Percentiles rank a stretch among this genome's conserved stretches.
Conservation (phyloP, 2,113 vertebrate genomes). For the Cervus canadensis region DNA sequence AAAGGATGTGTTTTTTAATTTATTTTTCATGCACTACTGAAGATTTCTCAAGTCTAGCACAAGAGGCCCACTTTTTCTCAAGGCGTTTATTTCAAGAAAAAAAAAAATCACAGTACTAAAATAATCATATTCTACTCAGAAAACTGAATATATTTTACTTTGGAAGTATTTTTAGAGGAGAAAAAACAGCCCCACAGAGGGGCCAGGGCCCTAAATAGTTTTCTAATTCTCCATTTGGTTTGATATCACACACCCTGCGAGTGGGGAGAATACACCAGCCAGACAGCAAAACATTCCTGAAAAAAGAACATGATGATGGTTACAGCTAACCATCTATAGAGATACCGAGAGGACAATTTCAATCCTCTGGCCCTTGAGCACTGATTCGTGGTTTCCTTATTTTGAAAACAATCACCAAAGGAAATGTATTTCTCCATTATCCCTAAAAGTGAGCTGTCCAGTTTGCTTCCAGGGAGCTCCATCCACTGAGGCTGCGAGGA, state of each 20-base stretch:
- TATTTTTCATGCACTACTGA: background rate
- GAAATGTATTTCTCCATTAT: conserved; percentile 23
- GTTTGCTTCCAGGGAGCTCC: conserved; percentile 48
- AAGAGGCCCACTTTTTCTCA: background rate
- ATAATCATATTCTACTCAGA: background rate
- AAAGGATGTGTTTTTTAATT: background rate
- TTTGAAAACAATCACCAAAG: conserved; percentile 4
- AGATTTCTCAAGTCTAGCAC: background rate
- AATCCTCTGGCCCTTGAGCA: background rate
- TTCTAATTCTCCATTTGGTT: background rate
- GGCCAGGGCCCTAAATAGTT: background rate
- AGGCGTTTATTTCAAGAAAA: background rate
- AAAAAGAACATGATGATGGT: background rate
- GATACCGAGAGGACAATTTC: too few species aligned
- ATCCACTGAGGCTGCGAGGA: background rate
- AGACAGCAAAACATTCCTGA: background rate
- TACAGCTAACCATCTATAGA: background rate
- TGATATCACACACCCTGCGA: background rate
- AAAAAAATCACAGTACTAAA: background rate
- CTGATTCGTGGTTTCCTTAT: background rate
- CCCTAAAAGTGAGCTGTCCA: background rate
- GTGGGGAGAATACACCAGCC: background rate
- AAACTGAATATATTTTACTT: background rate
- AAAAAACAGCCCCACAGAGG: background rate
- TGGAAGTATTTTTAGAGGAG: background rate